A percentile compares a stretch with the other conserved stretches of the same genome.
These are phyloP conservation scores for Malacoraja senta DNA, from an alignment of 2,797 vertebrate genomes.

Conservation along the genomic window DNA sequence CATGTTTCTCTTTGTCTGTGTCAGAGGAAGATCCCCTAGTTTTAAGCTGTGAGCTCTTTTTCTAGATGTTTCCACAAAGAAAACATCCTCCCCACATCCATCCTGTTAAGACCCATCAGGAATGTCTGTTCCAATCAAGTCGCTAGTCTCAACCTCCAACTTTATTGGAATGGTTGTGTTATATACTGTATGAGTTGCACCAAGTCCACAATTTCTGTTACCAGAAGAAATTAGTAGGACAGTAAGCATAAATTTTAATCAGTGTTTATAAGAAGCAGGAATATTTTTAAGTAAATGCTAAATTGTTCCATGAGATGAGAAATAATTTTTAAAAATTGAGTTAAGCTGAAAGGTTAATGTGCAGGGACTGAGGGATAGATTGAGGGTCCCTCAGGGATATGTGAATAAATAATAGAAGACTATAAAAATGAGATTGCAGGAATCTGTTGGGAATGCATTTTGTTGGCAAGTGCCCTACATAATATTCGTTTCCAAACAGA, in stretches of 20 bases:
- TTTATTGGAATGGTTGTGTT: too few relatives aligned
- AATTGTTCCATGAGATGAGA: background rate
- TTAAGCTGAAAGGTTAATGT: background rate
- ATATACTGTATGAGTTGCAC: too few relatives aligned
- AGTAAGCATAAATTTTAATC: background rate
- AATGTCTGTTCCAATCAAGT: too few relatives aligned
- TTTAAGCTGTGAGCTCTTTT: too few relatives aligned
- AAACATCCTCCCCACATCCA: too few relatives aligned
- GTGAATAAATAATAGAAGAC: background rate
- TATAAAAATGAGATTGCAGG: background rate
- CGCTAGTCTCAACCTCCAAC: too few relatives aligned
- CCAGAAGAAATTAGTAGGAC: background rate
- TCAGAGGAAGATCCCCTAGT: too few relatives aligned
- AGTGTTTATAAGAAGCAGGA: background rate
- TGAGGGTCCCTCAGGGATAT: background rate
- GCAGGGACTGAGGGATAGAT: background rate
- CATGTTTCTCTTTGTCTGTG: too few relatives aligned
- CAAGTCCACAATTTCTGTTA: too few relatives aligned
- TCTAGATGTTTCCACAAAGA: too few relatives aligned
- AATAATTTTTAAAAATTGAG: background rate
- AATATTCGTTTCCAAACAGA: background rate
- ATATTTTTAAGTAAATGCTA: background rate
- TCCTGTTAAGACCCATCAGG: too few relatives aligned
- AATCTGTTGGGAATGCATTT: background rate
- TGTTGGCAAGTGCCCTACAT: background rate